phyloP scores from a whole-genome alignment of 1,140 invertebrate species.

The Drosophila elegans region DNA sequence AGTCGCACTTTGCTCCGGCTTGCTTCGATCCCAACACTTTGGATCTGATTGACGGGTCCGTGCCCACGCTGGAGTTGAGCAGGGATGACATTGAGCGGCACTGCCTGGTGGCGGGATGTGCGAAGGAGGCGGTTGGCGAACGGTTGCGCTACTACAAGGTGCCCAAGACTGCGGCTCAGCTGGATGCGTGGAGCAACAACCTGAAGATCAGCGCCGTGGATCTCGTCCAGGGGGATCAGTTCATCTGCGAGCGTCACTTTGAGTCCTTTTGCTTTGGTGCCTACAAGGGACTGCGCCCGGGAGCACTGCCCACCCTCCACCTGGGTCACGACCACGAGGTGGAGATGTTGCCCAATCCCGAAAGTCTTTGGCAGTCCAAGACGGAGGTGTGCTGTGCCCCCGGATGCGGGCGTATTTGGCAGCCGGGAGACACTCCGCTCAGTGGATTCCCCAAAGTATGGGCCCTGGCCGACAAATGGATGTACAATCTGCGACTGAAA shows the following conservation, averaged over 20 bases:
- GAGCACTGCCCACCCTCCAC: conserved; percentile 59
- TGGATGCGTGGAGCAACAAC: conserved; percentile 63
- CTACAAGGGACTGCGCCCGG: conserved; percentile 38
- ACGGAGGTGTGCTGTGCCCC: conserved; percentile 56
- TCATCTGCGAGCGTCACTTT: conserved; percentile 70
- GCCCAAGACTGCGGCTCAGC: conserved; percentile 38
- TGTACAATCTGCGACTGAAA: conserved; percentile 55
- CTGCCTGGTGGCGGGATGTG: conserved; percentile 55
- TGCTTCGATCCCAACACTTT: conserved; percentile 58
- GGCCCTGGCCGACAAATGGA: conserved; percentile 53
- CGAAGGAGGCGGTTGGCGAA: conserved; percentile 5
- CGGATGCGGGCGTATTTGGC: conserved; percentile 33
- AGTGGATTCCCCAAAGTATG: conserved; percentile 46
- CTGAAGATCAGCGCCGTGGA: conserved; percentile 32
- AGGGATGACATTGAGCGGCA: conserved; percentile 11
- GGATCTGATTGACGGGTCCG: conserved; percentile 39
- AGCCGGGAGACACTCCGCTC: conserved; percentile 23
- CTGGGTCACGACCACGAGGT: conserved; percentile 47
- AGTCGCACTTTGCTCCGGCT: conserved; percentile 54
- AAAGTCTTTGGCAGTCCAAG: conserved; percentile 10
- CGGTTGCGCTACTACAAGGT: conserved; percentile 52
- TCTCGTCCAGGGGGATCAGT: conserved; percentile 21
- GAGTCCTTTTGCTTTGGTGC: conserved; percentile 57
- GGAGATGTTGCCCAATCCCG: conserved; percentile 47
- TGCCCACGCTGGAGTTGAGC: conserved; percentile 66